Evolutionary conservation across 2,888 invertebrate genomes (phyloP), one percentile per base, ranked within the genome.

Genomic region (Palloptera scutellata): DNA sequence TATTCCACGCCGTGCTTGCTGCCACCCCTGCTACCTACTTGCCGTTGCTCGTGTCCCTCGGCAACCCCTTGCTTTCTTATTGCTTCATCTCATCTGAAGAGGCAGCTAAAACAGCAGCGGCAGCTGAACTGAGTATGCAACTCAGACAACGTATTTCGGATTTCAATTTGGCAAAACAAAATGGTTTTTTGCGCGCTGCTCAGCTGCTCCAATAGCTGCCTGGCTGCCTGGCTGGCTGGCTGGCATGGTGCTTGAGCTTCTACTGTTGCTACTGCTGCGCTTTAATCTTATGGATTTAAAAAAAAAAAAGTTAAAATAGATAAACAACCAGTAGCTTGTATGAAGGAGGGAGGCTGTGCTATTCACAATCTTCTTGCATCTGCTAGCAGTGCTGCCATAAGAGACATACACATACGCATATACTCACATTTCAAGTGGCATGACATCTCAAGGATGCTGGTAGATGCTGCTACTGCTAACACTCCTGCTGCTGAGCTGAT

Each of bases 121-220:
- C 61, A 30, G 30, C 30, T 4, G 6, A 30, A 30, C 30, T 30
- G 30, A 30, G 30, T 30, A 30, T 30, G 30, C 30, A 30, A 30
- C 30, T 30, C 30, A 30, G 30, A 30, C 30, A 30, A 30, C 30
- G 45, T 45, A 59, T 17, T 51, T 52, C 48, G 43, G 70, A 70
- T 74, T 74, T 74, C 72, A 73, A 74, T 74, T 74, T 74, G 71
- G 69, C 70, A 51, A 64, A 68, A 68, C 64, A 64, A 68, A 67
- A 55, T 67, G 64, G 58, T 65, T 68, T n/a, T 42, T 54, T 51
- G 63, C 30, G 19, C 57, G 51, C 43, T 41, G 52, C 65, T 54
- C 60, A 60, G 65, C 59, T 65, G 57, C 42, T 48, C 58, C 42
- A 43, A 48, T 15, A 15, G 40, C 12, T 15, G 6, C 19, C 13